Evolutionary conservation across 2,797 vertebrate genomes (phyloP).

Genomic region (Psittacula echo): DNA sequence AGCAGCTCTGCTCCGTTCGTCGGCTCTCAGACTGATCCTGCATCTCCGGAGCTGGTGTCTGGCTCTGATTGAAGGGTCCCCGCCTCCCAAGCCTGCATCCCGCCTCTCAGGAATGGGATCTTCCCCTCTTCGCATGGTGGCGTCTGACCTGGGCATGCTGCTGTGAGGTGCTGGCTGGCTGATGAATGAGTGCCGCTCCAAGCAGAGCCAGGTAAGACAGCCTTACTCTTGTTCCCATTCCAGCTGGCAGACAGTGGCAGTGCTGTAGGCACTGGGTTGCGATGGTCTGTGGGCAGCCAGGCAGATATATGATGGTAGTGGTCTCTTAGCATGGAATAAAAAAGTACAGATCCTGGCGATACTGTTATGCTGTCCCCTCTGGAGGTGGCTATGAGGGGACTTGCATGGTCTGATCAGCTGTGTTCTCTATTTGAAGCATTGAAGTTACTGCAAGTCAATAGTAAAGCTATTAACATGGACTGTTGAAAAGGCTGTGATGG

Average conservation of each 20-base stretch:
- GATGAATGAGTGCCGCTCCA: slow-evolving; percentile 38
- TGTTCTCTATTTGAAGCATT: neutral
- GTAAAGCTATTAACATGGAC: slow-evolving; percentile 81
- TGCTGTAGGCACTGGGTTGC: neutral
- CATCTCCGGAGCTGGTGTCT: neutral
- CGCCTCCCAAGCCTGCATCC: neutral
- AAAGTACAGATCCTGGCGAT: neutral
- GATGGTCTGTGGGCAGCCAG: neutral
- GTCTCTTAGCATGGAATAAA: neutral
- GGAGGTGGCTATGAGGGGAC: neutral
- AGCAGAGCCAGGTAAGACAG: slow-evolving; percentile 71
- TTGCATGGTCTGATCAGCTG: neutral
- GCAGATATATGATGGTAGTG: rapidly evolving
- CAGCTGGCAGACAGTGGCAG: neutral
- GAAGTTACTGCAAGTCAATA: slow-evolving; percentile 14
- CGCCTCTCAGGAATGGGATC: neutral
- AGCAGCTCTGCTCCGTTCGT: neutral
- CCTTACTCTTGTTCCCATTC: rapidly evolving
- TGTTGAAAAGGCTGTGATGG: slow-evolving; percentile 49
- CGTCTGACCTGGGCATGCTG: neutral
- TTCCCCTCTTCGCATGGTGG: neutral
- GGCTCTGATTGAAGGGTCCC: neutral
- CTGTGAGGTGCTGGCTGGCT: neutral
- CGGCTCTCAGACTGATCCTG: neutral
- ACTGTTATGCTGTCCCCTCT: rapidly evolving